Percentiles rank a stretch among this genome's conserved stretches.
Conservation (phyloP, 2,888 invertebrate species). For the Pyrrhosoma nymphula region DNA sequence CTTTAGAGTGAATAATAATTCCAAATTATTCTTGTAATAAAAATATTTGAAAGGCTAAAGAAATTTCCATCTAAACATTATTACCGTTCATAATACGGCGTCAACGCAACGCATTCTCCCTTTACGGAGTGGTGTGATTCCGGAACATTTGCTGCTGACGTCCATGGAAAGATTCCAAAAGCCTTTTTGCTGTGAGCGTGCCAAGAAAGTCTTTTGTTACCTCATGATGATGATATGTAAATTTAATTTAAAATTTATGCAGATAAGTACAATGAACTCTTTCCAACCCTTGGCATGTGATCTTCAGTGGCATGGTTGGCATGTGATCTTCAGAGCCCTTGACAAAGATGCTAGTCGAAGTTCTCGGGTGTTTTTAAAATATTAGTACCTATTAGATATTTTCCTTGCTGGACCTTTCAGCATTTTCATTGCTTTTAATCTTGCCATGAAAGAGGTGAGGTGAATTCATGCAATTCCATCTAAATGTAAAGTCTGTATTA, state of each 20-base stretch:
- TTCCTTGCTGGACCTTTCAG: too few relatives aligned
- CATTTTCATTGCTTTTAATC: too few relatives aligned
- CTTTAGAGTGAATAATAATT: too few relatives aligned
- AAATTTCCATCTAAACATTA: too few relatives aligned
- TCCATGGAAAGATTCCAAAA: conserved; percentile 7
- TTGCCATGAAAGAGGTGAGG: too few relatives aligned
- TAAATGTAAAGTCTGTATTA: too few relatives aligned
- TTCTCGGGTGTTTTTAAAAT: not conserved
- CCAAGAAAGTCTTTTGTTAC: conserved; percentile 13
- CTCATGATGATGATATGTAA: not conserved
- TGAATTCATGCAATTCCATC: too few relatives aligned
- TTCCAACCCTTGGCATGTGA: not conserved
- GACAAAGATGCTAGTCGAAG: not conserved
- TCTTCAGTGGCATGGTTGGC: not conserved
- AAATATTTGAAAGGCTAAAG: too few relatives aligned
- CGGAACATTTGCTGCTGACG: not conserved
- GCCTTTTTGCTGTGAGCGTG: not conserved
- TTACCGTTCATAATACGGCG: too few relatives aligned
- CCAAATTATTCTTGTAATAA: too few relatives aligned
- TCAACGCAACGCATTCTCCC: not conserved
- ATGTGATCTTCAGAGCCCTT: not conserved
- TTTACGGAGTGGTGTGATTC: not conserved
- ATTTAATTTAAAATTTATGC: not conserved
- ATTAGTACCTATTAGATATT: not conserved
- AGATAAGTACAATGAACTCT: not conserved